These are phyloP conservation scores for Origma solitaria DNA, from an alignment of 2,113 vertebrate genomes.

Conservation along the genomic window DNA sequence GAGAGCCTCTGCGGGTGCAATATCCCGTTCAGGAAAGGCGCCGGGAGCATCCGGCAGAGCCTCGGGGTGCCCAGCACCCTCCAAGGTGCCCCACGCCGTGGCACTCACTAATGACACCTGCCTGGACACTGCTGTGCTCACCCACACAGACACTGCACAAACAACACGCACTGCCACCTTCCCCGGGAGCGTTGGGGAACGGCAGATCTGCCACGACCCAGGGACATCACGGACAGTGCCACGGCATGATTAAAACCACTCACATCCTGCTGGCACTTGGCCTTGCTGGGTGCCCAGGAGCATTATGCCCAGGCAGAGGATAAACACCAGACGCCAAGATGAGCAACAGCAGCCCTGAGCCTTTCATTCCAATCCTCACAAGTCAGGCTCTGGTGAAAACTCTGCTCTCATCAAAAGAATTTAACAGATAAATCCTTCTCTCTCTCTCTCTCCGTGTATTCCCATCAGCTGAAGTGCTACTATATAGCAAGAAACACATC, in stretches of 20 bases:
- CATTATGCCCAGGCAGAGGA: not conserved
- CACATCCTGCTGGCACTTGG: not conserved
- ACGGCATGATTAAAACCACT: fast-evolving
- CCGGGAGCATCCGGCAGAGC: fast-evolving
- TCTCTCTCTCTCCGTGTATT: too few species aligned
- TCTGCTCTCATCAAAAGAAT: not conserved
- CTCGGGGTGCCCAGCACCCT: not conserved
- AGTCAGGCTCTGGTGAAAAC: not conserved
- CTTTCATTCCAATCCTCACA: not conserved
- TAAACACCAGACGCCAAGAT: not conserved
- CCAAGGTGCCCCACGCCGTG: not conserved
- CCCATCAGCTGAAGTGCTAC: not conserved
- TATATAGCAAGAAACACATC: conserved; percentile 9
- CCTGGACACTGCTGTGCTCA: not conserved
- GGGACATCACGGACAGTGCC: fast-evolving
- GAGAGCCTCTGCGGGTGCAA: not conserved
- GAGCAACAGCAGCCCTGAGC: not conserved
- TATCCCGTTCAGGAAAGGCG: not conserved
- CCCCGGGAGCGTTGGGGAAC: not conserved
- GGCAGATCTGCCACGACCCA: fast-evolving
- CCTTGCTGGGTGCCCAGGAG: not conserved
- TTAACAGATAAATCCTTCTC: not conserved
- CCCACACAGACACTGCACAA: not conserved
- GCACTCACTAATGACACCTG: fast-evolving
- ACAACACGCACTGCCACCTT: fast-evolving